Evolutionary conservation across 2,113 vertebrate genomes (phyloP), one percentile per base, ranked within the genome.

Genomic region (Tangachromis dhanisi): DNA sequence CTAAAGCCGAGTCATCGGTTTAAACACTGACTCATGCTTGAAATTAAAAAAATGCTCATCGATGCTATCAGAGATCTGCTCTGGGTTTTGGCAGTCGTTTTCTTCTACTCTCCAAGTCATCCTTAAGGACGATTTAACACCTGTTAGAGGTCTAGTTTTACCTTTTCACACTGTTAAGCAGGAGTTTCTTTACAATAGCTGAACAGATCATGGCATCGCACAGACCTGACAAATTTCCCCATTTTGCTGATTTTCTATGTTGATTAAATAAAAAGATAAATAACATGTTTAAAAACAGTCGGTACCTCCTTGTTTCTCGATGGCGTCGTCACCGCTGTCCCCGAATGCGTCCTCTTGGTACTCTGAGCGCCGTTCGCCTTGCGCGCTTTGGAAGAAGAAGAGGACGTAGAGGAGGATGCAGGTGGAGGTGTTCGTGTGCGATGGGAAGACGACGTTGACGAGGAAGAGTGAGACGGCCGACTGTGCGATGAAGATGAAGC

Each of bases 271-370:
- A 45, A 73, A 73, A 0, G 5, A 71, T 0, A 71, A 16, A 42
- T 71, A 42, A 71, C 0, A 24, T 45, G 1, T 73, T 73, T 68
- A 0, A 29, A 73, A 73, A 73, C 2, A 0, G 19, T 86, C 12
- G 88, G 89, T 68, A 97, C 96, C 95, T 92, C 94, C 86, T 90
- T 95, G 86, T 90, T 95, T 91, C 96, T 96, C 84, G 96, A 93
- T 5, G 92, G 38, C 2, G 86, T 86, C 5, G 94, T 84, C 4
- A 84, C 26, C 1, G 96, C 78, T 4, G 53, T 88, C 31, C 89
- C 47, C 5, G 94, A 90, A n/a, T 94, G 93, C 0, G 93, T 4
- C 57, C 90, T 93, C 88, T 96, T 97, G 84, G 45, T 83, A 51
- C 94, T 94, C 80, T 91, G 92, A 19, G 93, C 88, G 5, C 96